Base-by-base conservation (phyloP, 2,113 vertebrate species). In the Phyllopteryx taeniolatus region DNA sequence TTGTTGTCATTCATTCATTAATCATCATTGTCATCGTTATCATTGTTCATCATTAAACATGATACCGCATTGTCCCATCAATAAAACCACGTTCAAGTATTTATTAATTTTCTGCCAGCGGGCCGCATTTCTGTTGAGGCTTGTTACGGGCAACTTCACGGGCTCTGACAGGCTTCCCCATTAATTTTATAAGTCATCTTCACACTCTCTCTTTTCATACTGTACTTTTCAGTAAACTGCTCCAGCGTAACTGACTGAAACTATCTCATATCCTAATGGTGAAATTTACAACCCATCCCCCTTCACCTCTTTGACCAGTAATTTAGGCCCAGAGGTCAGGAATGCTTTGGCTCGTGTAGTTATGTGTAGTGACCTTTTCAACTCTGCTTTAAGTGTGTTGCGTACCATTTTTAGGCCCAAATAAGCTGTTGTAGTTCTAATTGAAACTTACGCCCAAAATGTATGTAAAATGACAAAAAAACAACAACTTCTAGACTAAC, bases 361-460 rank as follows among this genome's bases (percentile, higher is more conserved):
- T 89, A 91, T 91, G 93, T 92, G 92, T 91, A 93, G 92, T 94
- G 93, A 96, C 94, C 94, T 96, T 95, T 95, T 96, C 94, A 95
- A 93, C 93, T 42, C 64, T 8, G 9, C 43, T 46, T 47, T 47
- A 66, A 66, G n/a, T 15, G 27, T 42, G 43, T 47, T 47, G 47
- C 12, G 22, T 66, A 47, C 22, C 20, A 20, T 15, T 46, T 27
- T 22, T 46, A 27, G 42, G 6, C n/a, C 14, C 42, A 27, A 65
- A 46, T 27, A 46, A 44, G 11, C 0, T 22, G 19, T 22, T 27
- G 22, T 47, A 47, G n/a, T 65, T 46, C 2, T 44, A 14, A 11
- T 14, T 61, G 8, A 35, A 57, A 33, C 11, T n/a, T n/a, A 54
- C n/a, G 53, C 8, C 9, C 8, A n/a, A 54, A 56, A 56, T 51